Percentiles rank a stretch among this genome's conserved stretches.
These are phyloP conservation scores for Plebejus argus DNA, from an alignment of 2,888 invertebrate species.

Conservation along the genomic window DNA sequence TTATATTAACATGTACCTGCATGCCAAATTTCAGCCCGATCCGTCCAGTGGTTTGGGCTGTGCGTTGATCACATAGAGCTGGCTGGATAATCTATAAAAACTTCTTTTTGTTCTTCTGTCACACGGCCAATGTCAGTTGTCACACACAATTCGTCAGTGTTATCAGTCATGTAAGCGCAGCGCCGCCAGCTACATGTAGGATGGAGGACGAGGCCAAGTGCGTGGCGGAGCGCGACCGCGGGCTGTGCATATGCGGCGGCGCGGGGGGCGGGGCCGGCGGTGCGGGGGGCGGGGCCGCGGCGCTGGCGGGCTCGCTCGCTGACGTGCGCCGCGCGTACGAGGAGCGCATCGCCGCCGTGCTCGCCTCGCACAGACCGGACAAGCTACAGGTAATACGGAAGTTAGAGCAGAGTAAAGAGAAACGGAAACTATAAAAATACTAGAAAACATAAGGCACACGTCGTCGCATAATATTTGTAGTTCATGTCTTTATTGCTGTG, in stretches of 20 bases:
- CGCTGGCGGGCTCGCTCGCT: slow-evolving; percentile 70
- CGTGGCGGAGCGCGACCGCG: slow-evolving; percentile 52
- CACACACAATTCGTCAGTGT: not conserved
- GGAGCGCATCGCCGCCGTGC: slow-evolving; percentile 80
- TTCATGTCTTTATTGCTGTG: too few species aligned
- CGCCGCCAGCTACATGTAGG: not conserved
- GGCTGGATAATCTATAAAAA: not conserved
- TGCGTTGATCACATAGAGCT: not conserved
- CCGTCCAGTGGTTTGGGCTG: too few species aligned
- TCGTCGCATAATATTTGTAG: too few species aligned
- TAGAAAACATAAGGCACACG: too few species aligned
- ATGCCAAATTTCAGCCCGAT: too few species aligned
- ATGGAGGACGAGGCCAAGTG: slow-evolving; percentile 49
- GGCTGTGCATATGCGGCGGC: slow-evolving; percentile 51
- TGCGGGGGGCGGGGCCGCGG: slow-evolving; percentile 45
- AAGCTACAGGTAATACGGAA: slow-evolving; percentile 53
- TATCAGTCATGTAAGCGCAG: slow-evolving; percentile 4
- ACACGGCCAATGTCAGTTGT: not conserved
- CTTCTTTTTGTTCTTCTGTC: not conserved
- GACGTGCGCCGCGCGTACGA: slow-evolving; percentile 84
- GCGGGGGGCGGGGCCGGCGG: slow-evolving; percentile 48
- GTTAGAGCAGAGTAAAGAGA: not conserved
- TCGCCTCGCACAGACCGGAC: slow-evolving; percentile 60
- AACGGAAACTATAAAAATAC: too few species aligned
- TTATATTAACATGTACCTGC: too few species aligned